Conservation (phyloP, 2,888 invertebrate species). For the Phengaris alcon region DNA sequence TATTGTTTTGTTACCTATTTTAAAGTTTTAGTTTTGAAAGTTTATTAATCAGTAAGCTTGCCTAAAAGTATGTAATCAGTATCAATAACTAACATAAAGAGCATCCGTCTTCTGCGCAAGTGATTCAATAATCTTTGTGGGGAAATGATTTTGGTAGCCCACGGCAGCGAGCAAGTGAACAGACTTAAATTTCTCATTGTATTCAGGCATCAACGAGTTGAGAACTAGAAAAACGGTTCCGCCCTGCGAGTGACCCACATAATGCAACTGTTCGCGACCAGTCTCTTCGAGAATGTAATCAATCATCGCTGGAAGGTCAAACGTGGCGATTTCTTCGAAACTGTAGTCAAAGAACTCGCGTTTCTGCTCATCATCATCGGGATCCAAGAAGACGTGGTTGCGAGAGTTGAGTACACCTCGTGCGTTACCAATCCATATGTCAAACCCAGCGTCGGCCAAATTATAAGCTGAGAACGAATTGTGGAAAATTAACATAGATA, state of each 20-base stretch:
- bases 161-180: slow-evolving; percentile 64
- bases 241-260: slow-evolving; percentile 87
- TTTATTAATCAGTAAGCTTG: too few relatives aligned
- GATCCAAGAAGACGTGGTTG: slow-evolving; percentile 67
- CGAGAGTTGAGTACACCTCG: slow-evolving; percentile 84
- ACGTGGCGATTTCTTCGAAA: slow-evolving; percentile 88
- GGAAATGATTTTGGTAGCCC: slow-evolving; percentile 53
- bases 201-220: slow-evolving; percentile 80
- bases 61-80: background rate
- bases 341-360: slow-evolving; percentile 82
- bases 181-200: slow-evolving; percentile 81
- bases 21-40: too few relatives aligned
- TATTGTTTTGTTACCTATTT: too few relatives aligned
- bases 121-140: slow-evolving; percentile 41
- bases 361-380: slow-evolving; percentile 45
- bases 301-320: slow-evolving; percentile 88
- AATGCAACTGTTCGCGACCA: slow-evolving; percentile 80
- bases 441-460: slow-evolving; percentile 82
- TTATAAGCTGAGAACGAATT: slow-evolving; percentile 49
- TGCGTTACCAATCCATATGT: slow-evolving; percentile 88
- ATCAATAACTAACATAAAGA: slow-evolving; percentile 53
- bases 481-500: too few relatives aligned
- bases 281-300: slow-evolving; percentile 81
- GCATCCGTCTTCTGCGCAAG: slow-evolving; percentile 44
- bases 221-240: slow-evolving; percentile 82